Evolutionary conservation across 2,797 vertebrate genomes (phyloP).

Genomic region (Coreius guichenoti): DNA sequence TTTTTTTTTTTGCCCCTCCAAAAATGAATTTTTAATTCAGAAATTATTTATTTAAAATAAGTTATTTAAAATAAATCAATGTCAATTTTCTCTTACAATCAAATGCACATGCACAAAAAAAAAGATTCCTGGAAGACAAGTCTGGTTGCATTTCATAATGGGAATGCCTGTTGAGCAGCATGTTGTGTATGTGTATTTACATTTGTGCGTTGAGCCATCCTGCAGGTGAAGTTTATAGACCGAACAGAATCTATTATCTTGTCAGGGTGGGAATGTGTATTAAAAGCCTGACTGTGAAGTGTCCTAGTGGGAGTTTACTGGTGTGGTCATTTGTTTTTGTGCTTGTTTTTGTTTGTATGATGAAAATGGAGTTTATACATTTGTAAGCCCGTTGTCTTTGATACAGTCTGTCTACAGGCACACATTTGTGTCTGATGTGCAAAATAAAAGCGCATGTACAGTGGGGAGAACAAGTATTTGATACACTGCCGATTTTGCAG

Average conservation of each 20-base stretch:
- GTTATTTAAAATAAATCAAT: neutral
- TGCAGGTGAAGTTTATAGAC: conserved; percentile 17
- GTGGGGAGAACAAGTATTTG: no score
- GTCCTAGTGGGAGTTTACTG: neutral
- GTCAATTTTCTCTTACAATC: no score
- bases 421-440: neutral
- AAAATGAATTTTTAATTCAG: neutral
- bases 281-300: conserved; percentile 22
- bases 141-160: neutral
- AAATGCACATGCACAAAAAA: neutral
- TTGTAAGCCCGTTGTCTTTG: conserved; percentile 13
- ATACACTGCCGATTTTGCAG: no score
- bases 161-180: neutral
- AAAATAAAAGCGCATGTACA: neutral
- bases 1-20: neutral
- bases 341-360: conserved; percentile 32
- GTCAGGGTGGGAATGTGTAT: conserved; percentile 7
- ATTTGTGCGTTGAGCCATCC: conserved; percentile 6
- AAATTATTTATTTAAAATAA: neutral
- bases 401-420: conserved; percentile 13
- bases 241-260: conserved; percentile 23
- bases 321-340: conserved; percentile 35
- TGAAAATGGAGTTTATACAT: conserved; percentile 11
- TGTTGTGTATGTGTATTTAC: neutral
- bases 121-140: neutral